Percentiles rank a stretch among this genome's conserved stretches.
These are phyloP conservation scores for Melanostoma mellinum DNA, from an alignment of 2,888 invertebrate species.

Conservation along the genomic window DNA sequence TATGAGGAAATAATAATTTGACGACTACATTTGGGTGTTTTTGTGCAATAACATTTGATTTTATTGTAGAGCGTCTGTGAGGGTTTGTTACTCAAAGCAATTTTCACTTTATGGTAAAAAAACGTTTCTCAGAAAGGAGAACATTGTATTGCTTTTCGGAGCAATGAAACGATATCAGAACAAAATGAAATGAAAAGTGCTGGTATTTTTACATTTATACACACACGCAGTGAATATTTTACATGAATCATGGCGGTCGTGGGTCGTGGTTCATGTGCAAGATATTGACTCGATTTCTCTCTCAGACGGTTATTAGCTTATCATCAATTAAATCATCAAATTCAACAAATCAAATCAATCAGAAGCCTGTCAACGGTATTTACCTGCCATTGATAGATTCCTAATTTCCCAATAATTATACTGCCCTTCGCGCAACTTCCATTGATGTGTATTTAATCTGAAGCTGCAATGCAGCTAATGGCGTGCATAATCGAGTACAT, in stretches of 20 bases:
- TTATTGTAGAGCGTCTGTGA: background rate
- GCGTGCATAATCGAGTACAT: constrained; percentile 37
- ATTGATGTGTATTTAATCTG: constrained; percentile 40
- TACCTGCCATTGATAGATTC: constrained; percentile 40
- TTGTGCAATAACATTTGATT: constrained; percentile 3
- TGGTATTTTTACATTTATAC: too few species aligned
- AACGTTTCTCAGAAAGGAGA: too few species aligned
- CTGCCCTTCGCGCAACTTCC: constrained; percentile 29
- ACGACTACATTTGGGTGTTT: background rate
- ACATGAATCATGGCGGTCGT: too few species aligned
- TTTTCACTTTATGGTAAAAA: too few species aligned
- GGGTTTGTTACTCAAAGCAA: too few species aligned
- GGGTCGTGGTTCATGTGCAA: too few species aligned
- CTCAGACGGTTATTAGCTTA: background rate
- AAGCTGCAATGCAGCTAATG: constrained; percentile 30
- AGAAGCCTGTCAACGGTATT: constrained; percentile 41
- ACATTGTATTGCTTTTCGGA: too few species aligned
- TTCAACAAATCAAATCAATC: constrained; percentile 22
- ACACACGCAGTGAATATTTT: too few species aligned
- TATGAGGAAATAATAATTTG: background rate
- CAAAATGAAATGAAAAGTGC: too few species aligned
- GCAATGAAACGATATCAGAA: too few species aligned
- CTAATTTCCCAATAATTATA: constrained; percentile 34
- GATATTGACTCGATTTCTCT: too few species aligned
- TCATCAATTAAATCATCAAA: background rate